Base-by-base conservation (phyloP, 2,888 invertebrate species). In the Ichneumoninae sp. region DNA sequence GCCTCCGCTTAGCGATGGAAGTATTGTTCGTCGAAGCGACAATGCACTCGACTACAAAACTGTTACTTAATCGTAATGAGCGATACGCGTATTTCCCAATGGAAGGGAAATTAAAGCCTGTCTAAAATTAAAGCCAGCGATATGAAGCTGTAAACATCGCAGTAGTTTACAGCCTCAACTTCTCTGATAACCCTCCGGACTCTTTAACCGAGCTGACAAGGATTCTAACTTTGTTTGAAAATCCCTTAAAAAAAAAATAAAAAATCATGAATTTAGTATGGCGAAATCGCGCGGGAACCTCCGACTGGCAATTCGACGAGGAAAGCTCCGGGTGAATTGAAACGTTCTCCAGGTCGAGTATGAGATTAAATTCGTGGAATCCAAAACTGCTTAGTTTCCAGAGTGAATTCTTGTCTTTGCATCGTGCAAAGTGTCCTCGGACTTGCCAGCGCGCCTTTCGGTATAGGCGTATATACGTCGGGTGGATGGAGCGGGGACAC, bases 331-430 rank as follows among this genome's bases (percentile, higher is more conserved):
- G 44, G 30, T 16, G 50, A 70, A 78, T 78, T 62, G 50, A 52
- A 70, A 79, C 62, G 62, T 52, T 70, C 62, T 1, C 50, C 3
- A 36, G 57, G 50, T 26, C 22, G 33, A 22, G 44, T 2, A 30
- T 47, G 33, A 60, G 77, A 78, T 78, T 69, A 78, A 78, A 79
- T 71, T 79, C 70, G 33, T 60, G 26, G 50, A 79, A 62, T 71
- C 40, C 50, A 62, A 79, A 79, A 71, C 19, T n/a, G 40, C 54
- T 54, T 72, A 80, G 66, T 30, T 57, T 33, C 26, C 1, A 6
- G 66, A 65, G 6, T 36, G 47, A 72, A 72, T 80, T 80, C 72
- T 72, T 65, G 71, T 26, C n/a, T 68, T 80, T 65, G 54, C 52
- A 65, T 16, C 40, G 13, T 33, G 44, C 30, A 50, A 60, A 74